Base-by-base conservation (phyloP, 2,888 invertebrate species). In the Agrochola circellaris region DNA sequence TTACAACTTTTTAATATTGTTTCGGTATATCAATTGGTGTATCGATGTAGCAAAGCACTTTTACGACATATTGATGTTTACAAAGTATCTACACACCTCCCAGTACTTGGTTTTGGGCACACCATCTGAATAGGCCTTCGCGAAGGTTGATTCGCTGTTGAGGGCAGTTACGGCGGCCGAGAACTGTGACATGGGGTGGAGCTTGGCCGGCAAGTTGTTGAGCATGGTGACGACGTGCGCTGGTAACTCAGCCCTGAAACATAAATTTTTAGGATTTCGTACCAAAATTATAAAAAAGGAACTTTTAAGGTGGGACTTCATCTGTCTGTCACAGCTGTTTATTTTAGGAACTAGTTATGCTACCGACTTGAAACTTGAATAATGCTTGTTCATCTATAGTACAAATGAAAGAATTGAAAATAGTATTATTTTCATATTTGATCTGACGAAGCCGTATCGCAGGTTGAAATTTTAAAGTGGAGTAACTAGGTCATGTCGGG, bases 131-230 rank as follows among this genome's bases (percentile, higher is more conserved):
- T 99, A 99, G 0, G 99, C 99, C 93, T 98, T 98, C 17, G 98
- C 98, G 96, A 99, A 99, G 92, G 98, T 98, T 92, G 99, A 99
- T 96, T 99, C 99, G 92, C 98, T 98, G 97, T 99, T 99, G 86
- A 99, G 97, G 6, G 98, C 98, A 30, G 99, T 99, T 87, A 99
- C 98, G 45, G 99, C 99, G 2, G 99, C 98, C 45, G 98, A 98
- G 93, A 99, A 98, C 96, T 99, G 99, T 0, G 99, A 98, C 99
- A 99, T 99, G 2, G 99, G 99, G 93, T 99, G 99, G 77, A 99
- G 97, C 90, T 98, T 97, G 90, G 97, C 97, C 26, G 99, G 99
- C 96, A 99, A 98, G 95, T 98, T 98, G 97, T 99, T 99, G 90
- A 99, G 97, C 97, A 99, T 98, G 68, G 98, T 98, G 73, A 99